Evolutionary conservation across 1,140 invertebrate species (phyloP).

Genomic region (Drosophila busckii): DNA sequence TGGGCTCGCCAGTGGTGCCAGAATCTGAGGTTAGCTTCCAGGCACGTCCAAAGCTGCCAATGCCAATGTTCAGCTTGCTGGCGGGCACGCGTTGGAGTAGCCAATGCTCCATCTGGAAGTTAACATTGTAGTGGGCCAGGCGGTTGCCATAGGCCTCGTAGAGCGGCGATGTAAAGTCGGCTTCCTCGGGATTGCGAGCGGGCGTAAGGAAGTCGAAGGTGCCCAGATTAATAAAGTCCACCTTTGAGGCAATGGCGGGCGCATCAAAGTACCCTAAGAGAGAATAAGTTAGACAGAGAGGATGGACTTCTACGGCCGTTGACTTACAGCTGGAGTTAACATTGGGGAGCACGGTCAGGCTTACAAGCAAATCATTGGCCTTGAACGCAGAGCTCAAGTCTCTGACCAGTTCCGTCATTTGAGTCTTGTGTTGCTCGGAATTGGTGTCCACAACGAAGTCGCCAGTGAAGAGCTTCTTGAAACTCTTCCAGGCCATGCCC

Average conservation of each 20-base stretch:
- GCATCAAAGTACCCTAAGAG: constrained; percentile 86
- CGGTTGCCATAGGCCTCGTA: constrained; percentile 84
- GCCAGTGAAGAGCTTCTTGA: constrained; percentile 87
- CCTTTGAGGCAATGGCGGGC: constrained; percentile 83
- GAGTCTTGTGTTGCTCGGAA: constrained; percentile 86
- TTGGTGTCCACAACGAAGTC: constrained; percentile 86
- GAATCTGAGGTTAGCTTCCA: constrained; percentile 88
- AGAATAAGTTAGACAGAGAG: constrained; percentile 2
- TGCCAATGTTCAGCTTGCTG: constrained; percentile 89
- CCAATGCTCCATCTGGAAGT: constrained; percentile 83
- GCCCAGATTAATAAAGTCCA: constrained; percentile 89
- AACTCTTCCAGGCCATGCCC: constrained; percentile 84
- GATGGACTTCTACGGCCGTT: not conserved
- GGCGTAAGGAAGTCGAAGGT: constrained; percentile 90
- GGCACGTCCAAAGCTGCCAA: constrained; percentile 89
- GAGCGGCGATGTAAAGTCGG: constrained; percentile 86
- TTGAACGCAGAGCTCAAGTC: constrained; percentile 84
- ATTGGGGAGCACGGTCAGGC: constrained; percentile 87
- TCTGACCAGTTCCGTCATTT: constrained; percentile 85
- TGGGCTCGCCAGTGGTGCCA: constrained; percentile 86
- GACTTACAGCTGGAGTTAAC: constrained; percentile 85
- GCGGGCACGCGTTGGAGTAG: constrained; percentile 83
- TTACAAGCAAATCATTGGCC: constrained; percentile 83
- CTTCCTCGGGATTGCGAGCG: constrained; percentile 86
- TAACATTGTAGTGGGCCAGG: constrained; percentile 83